Evolutionary conservation across 1,140 invertebrate species (phyloP).

Genomic region (Drosophila repleta): DNA sequence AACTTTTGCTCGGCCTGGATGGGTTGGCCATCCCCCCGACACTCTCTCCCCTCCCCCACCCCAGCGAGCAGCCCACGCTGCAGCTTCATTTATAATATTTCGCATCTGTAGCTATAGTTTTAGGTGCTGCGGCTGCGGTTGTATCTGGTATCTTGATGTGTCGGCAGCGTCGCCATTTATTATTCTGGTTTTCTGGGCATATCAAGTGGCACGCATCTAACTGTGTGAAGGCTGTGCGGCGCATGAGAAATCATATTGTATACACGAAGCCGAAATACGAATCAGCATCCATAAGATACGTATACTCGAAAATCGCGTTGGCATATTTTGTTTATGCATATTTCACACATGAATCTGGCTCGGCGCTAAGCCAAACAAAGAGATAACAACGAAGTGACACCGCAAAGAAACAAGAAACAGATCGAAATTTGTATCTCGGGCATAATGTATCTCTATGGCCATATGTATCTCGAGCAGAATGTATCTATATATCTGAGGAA

Average conservation of each 20-base stretch:
- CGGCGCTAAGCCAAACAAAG: constrained; percentile 49
- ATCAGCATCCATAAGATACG: constrained; percentile 53
- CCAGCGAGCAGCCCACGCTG: constrained; percentile 14
- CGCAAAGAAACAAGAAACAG: constrained; percentile 8
- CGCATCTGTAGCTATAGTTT: constrained; percentile 17
- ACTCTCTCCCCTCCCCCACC: too few species aligned
- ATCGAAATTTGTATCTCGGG: constrained; percentile 14
- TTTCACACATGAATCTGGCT: constrained; percentile 58
- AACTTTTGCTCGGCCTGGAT: constrained; percentile 58
- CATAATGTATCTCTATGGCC: constrained; percentile 12
- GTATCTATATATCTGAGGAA: constrained; percentile 30
- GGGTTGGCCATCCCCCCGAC: background rate
- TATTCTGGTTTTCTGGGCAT: constrained; percentile 69
- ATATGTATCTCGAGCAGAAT: constrained; percentile 7
- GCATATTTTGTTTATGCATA: constrained; percentile 74
- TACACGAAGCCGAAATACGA: constrained; percentile 8
- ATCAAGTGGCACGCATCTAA: constrained; percentile 77
- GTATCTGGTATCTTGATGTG: constrained; percentile 32
- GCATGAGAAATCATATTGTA: constrained; percentile 11
- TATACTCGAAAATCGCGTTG: constrained; percentile 47
- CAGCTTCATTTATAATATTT: constrained; percentile 54
- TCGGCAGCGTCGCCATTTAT: constrained; percentile 65
- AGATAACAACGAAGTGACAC: constrained; percentile 39
- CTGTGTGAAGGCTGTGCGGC: constrained; percentile 73
- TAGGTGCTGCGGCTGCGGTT: background rate